Base-by-base conservation (phyloP, 2,797 vertebrate species). In the Pogonophryne albipinna region DNA sequence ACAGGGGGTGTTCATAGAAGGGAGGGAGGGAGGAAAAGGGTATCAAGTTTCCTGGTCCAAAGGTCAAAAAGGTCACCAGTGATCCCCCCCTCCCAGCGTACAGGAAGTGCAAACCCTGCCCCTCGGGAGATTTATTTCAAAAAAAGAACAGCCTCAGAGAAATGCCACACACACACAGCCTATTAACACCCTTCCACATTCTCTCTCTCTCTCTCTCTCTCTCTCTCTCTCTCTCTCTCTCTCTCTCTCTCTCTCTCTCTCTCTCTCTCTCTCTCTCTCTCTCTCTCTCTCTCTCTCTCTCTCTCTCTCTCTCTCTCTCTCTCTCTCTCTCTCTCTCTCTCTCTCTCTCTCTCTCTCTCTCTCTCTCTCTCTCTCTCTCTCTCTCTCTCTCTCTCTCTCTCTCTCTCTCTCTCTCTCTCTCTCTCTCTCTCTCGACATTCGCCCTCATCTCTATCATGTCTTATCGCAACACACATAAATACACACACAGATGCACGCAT, bases 81-180 rank as follows among this genome's bases (percentile, higher is more conserved):
- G 51, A 74, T 64, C 52, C 23, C 34, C 34, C 3, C 68, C 49
- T 38, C 75, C 66, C 75, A 78, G 76, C n/a, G 27, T 47, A 85
- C 89, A 92, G 92, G 91, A 93, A 92, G 80, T 79, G 57, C 64
- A 85, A 87, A 84, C 50, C 83, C 61, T 56, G 15, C 16, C 47
- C 81, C 87, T 82, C 85, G 79, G 6, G 82, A 87, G 82, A 80
- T 66, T 63, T 64, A 6, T 42, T 71, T 79, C 83, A 57, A 63
- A 79, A 16, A 87, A 82, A 34, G 56, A 77, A 51, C 44, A 65
- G 52, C 23, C 46, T 68, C 55, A 8, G 47, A 71, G 75, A 80
- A 86, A 89, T 88, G 70, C 0, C 41, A 0, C 47, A n/a, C 45
- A 6, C 67, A 49, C 63, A 44, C 42, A 41, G 68, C n/a, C 68